A percentile compares a stretch with the other conserved stretches of the same genome.
Evolutionary conservation across 1,140 invertebrate species (phyloP).

Genomic region (Drosophila obscura): DNA sequence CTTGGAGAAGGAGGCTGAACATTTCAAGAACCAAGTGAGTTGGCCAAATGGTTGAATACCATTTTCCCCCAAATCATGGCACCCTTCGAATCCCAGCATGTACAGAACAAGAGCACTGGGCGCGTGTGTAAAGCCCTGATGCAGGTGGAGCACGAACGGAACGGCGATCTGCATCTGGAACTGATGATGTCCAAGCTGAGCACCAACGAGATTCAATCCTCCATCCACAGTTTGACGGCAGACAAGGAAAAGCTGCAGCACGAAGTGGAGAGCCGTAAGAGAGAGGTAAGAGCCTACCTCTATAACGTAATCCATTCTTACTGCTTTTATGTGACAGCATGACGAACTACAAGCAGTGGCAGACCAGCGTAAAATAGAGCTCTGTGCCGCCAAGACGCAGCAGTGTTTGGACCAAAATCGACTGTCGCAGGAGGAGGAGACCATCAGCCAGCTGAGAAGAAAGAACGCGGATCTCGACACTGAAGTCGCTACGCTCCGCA

Average conservation of each 20-base stretch:
- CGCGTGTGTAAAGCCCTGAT: slow-evolving; percentile 61
- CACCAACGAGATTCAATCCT: slow-evolving; percentile 29
- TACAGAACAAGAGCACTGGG: slow-evolving; percentile 57
- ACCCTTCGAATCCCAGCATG: slow-evolving; percentile 27
- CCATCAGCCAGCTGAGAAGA: no score
- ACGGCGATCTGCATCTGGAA: slow-evolving; percentile 58
- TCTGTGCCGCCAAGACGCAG: no score
- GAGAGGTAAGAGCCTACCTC: slow-evolving; percentile 21
- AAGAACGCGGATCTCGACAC: no score
- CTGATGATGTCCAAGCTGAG: slow-evolving; percentile 49
- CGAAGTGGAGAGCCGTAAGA: slow-evolving; percentile 16
- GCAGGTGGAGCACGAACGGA: slow-evolving; percentile 66
- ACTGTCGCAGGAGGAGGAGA: no score
- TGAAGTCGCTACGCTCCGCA: no score
- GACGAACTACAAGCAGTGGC: no score
- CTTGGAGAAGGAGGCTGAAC: slow-evolving; percentile 40
- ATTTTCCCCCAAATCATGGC: no score
- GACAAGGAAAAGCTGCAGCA: slow-evolving; percentile 43
- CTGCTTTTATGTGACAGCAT: no score
- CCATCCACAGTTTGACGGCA: slow-evolving; percentile 36
- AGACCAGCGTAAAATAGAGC: no score
- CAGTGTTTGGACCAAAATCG: no score
- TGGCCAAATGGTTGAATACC: neutral
- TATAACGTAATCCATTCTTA: no score
- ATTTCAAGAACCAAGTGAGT: slow-evolving; percentile 51